Evolutionary conservation across 2,113 vertebrate species (phyloP), one percentile per base, ranked within the genome.

Genomic region (Cynocephalus volans): DNA sequence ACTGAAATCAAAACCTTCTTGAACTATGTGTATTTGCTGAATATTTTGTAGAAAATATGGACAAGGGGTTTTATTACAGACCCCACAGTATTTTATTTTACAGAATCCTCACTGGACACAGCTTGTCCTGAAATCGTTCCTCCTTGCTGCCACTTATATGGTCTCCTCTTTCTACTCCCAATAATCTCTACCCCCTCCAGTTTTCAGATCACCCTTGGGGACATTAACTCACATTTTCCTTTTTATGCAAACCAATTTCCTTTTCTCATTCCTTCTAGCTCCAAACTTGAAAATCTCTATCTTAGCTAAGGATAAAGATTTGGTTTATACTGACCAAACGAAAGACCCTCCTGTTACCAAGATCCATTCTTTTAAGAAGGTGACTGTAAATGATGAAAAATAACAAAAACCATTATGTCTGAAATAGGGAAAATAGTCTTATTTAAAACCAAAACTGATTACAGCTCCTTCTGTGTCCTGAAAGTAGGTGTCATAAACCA

Each of bases 1-100:
- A 52, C 19, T 82, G n/a, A 93, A 95, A 72, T 76, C 45, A 85
- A 83, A 60, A 23, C 14, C 17, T 92, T 64, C 69, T 45, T 87
- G 45, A 91, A 81, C 14, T 19, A 73, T 52, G 19, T 26, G 45
- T 56, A 52, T 79, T 50, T 45, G 41, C 58, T 33, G 18, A 87
- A 6, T 33, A 70, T 75, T 90, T 86, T 96, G 36, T 41, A 54
- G 60, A 62, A 72, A 81, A 86, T 15, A 82, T 52, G 48, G 24
- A 81, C 21, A 79, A 73, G 7, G n/a, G 8, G 0, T 90, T 93
- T 91, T 41, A 28, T 60, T 81, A 80, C 6, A 75, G 48, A 64
- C 7, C 11, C 13, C 36, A 56, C 6, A 26, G 6, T 69, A n/a
- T 54, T 69, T 82, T 48, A 54, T n/a, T 77, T 76, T n/a, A 79